Percentiles rank a stretch among this genome's conserved stretches.
Evolutionary conservation across 2,113 vertebrate species (phyloP).

Genomic region (Irena cyanogastra): DNA sequence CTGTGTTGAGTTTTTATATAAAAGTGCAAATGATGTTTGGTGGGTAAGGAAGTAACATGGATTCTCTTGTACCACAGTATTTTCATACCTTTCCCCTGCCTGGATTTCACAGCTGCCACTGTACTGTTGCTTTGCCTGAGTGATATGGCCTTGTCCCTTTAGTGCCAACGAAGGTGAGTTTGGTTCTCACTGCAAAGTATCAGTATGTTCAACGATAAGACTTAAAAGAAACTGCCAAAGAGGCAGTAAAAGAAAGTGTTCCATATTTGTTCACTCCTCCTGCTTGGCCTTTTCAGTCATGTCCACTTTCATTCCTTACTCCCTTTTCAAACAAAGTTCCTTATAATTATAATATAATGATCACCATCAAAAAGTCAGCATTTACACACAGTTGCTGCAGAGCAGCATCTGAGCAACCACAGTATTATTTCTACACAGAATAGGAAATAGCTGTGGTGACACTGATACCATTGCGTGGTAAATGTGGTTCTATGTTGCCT

Average conservation of each 20-base stretch:
- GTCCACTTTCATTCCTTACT: neutral
- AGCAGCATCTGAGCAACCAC: neutral
- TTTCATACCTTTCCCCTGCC: neutral
- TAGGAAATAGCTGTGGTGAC: slow-evolving; percentile 21
- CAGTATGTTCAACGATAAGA: neutral
- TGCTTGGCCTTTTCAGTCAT: neutral
- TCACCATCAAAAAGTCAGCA: neutral
- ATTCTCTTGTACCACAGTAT: neutral
- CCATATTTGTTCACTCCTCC: neutral
- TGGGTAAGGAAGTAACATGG: neutral
- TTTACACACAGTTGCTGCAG: neutral
- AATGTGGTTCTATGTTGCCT: neutral
- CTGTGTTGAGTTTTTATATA: neutral
- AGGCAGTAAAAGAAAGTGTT: neutral
- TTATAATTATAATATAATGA: neutral
- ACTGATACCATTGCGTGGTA: neutral
- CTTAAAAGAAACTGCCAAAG: neutral
- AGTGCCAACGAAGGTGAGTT: neutral
- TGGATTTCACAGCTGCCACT: neutral
- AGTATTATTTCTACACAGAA: neutral
- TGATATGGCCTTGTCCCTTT: neutral
- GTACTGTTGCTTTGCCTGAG: neutral
- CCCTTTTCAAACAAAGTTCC: neutral
- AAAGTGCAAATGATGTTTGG: neutral
- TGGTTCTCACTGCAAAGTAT: neutral